Evolutionary conservation across 2,888 invertebrate species (phyloP), one percentile per base, ranked within the genome.

Genomic region (Acanthococcus lagerstroemiae): DNA sequence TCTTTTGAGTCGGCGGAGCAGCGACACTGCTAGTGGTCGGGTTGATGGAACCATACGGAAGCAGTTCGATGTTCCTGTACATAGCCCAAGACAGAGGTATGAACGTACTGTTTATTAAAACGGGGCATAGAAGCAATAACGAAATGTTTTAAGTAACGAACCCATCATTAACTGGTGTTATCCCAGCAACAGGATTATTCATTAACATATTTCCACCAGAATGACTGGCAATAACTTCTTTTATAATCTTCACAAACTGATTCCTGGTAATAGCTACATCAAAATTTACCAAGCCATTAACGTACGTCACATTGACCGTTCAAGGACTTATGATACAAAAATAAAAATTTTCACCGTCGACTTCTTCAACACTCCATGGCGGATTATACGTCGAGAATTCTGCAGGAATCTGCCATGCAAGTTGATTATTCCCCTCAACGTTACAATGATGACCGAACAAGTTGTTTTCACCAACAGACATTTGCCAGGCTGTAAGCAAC

Each of bases 401-500:
- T 1, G 74, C 72, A 9, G 84, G 84, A 71, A 80, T 78, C 68
- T 82, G 81, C 84, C 84, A 84, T 9, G 83, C 83, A 0, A 84
- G 84, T 72, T 81, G 80, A 73, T 84, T n/a, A n/a, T n/a, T 82
- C 1, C 83, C 82, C 70, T 80, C 76, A 17, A 79, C 77, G 72
- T 84, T 83, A 84, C 84, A 84, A 71, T 83, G 84, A 73, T 84
- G 84, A 1, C 81, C 77, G 73, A 81, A 84, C 1, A 84, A 84
- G 1, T 81, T 80, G 15, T 77, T 76, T 71, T 82, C 80, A 72
- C 84, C 84, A 69, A 77, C 78, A 72, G 83, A 84, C 73, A 83
- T 81, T 78, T 85, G 80, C 86, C 86, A 84, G 72, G 79, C 80
- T 82, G 76, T 66, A 77, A 69, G 46, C 9, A 57, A 56, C n/a